A percentile compares a stretch with the other conserved stretches of the same genome.
phyloP scores from a whole-genome alignment of 2,888 invertebrate species.

The Pandemis cinnamomeana region DNA sequence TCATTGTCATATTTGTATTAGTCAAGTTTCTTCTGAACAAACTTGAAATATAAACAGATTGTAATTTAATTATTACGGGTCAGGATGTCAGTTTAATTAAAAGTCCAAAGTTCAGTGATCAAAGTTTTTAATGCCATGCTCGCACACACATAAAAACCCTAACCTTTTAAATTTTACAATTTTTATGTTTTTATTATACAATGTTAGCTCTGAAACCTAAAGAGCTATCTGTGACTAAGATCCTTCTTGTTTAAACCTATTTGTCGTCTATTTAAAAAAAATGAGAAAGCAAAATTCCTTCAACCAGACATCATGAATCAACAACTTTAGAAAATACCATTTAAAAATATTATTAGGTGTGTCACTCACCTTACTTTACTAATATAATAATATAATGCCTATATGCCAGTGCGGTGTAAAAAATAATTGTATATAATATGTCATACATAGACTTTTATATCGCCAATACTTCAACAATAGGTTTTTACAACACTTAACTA shows the following conservation, averaged over 20 bases:
- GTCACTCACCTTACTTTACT: slow-evolving; percentile 59
- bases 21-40: too few relatives aligned
- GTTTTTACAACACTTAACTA: slow-evolving; percentile 65
- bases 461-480: slow-evolving; percentile 63
- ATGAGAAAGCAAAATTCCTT: slow-evolving; percentile 69
- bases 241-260: slow-evolving; percentile 66
- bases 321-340: slow-evolving; percentile 74
- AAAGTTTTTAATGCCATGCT: slow-evolving; percentile 75
- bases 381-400: slow-evolving; percentile 57
- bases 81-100: slow-evolving; percentile 50
- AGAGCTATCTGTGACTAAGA: slow-evolving; percentile 77
- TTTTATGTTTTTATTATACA: slow-evolving; percentile 80
- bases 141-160: slow-evolving; percentile 67
- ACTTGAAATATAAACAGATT: too few relatives aligned
- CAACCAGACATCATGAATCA: slow-evolving; percentile 62
- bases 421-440: slow-evolving; percentile 59
- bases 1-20: too few relatives aligned
- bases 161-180: slow-evolving; percentile 77
- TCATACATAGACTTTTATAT: slow-evolving; percentile 56
- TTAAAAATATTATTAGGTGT: slow-evolving; percentile 68
- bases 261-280: slow-evolving; percentile 54
- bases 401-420: slow-evolving; percentile 60
- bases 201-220: slow-evolving; percentile 71
- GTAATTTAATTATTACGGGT: not conserved
- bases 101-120: slow-evolving; percentile 64